Conservation (phyloP, 1,140 invertebrate genomes). For the Neoseiulus cucumeris region DNA sequence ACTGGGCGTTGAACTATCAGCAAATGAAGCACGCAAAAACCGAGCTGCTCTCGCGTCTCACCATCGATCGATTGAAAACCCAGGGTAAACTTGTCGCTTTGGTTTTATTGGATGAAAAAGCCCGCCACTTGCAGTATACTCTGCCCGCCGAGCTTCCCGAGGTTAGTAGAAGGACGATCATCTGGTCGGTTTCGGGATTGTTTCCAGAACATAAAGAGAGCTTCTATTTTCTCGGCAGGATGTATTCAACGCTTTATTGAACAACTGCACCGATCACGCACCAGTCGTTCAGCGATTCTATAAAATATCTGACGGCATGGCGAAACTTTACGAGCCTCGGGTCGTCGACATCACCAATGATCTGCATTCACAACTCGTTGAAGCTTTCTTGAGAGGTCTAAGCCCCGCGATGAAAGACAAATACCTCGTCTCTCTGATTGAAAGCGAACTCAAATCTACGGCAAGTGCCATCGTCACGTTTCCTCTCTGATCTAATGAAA, state of each 20-base stretch:
- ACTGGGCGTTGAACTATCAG: background rate
- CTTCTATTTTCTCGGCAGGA: background rate
- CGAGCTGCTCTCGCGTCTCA: background rate
- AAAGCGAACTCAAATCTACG: background rate
- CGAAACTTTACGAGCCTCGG: background rate
- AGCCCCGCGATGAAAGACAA: conserved; percentile 7
- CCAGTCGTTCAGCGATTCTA: conserved; percentile 1
- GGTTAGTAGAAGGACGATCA: background rate
- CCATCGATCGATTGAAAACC: background rate
- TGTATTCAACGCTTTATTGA: background rate
- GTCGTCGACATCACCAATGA: conserved; percentile 8
- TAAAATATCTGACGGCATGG: background rate
- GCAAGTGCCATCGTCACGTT: background rate
- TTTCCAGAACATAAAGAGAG: background rate
- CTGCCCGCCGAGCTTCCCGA: background rate
- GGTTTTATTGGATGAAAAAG: conserved; percentile 1
- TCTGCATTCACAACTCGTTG: background rate
- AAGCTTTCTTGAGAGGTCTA: background rate
- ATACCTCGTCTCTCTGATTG: conserved; percentile 5
- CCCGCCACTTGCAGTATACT: background rate
- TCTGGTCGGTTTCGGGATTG: background rate
- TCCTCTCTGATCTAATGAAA: no score
- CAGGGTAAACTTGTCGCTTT: conserved; percentile 2
- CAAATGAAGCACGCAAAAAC: background rate
- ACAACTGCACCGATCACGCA: background rate